Percentiles rank a stretch among this genome's conserved stretches.
Conservation (phyloP, 1,140 invertebrate species). For the Drosophila lacertosa region DNA sequence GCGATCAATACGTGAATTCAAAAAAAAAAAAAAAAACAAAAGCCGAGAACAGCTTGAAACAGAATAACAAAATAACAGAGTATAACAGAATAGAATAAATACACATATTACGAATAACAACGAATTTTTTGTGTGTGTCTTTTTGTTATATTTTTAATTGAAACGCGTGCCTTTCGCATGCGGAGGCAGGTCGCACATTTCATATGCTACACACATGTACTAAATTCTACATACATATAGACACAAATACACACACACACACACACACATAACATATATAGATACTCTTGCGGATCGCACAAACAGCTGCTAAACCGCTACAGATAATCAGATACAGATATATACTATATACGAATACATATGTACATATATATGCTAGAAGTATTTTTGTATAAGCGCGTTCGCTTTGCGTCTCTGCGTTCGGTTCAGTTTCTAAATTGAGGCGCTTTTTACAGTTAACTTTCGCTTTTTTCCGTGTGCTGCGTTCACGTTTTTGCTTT, state of each 20-base stretch:
- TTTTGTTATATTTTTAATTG: background rate
- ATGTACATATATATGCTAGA: slow-evolving; percentile 73
- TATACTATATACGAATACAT: slow-evolving; percentile 75
- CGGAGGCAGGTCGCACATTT: slow-evolving; percentile 50
- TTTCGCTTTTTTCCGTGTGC: slow-evolving; percentile 44
- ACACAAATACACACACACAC: slow-evolving; percentile 17
- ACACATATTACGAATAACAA: slow-evolving; percentile 28
- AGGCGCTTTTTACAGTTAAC: slow-evolving; percentile 50
- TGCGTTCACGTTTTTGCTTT: slow-evolving; percentile 32
- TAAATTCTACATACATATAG: slow-evolving; percentile 29
- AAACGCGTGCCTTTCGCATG: slow-evolving; percentile 38
- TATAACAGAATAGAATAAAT: slow-evolving; percentile 2
- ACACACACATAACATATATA: background rate
- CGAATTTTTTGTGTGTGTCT: slow-evolving; percentile 6
- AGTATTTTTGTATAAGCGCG: slow-evolving; percentile 69
- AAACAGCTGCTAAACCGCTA: slow-evolving; percentile 57
- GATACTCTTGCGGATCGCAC: slow-evolving; percentile 19
- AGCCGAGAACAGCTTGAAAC: slow-evolving; percentile 14
- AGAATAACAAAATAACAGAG: slow-evolving; percentile 7
- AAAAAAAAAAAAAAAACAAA: slow-evolving; percentile 28
- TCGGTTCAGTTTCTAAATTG: slow-evolving; percentile 43
- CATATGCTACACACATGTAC: slow-evolving; percentile 57
- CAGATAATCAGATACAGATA: slow-evolving; percentile 81
- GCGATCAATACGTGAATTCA: slow-evolving; percentile 47
- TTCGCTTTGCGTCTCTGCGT: slow-evolving; percentile 49